Conservation (phyloP, 2,888 invertebrate species). For the Diloba caeruleocephala region DNA sequence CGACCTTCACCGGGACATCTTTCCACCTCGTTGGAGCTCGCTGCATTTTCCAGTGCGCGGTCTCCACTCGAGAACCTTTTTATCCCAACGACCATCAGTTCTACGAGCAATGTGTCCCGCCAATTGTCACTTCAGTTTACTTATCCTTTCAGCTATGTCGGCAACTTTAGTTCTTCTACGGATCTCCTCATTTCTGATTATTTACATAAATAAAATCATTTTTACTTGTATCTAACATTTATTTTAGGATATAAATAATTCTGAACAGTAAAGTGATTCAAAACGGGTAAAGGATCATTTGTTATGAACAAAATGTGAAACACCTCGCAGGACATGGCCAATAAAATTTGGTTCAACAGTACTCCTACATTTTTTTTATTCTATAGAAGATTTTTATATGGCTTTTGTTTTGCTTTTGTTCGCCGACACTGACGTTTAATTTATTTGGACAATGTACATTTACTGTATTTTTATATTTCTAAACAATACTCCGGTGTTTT, state of each 20-base stretch:
- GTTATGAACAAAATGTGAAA: not conserved
- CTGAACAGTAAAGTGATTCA: not conserved
- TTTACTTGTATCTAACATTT: too few relatives aligned
- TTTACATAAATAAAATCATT: too few relatives aligned
- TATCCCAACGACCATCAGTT: too few relatives aligned
- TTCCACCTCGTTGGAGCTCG: too few relatives aligned
- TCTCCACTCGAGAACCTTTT: too few relatives aligned
- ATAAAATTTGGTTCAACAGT: conserved; percentile 2
- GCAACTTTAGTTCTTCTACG: too few relatives aligned
- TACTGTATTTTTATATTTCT: conserved; percentile 32
- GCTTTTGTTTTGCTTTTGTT: conserved; percentile 38
- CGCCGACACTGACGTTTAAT: conserved; percentile 24
- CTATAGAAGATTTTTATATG: conserved; percentile 13
- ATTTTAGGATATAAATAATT: not conserved
- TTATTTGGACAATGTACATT: conserved; percentile 33
- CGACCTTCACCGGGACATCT: too few relatives aligned
- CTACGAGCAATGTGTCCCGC: too few relatives aligned
- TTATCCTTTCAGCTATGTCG: too few relatives aligned
- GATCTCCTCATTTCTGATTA: too few relatives aligned
- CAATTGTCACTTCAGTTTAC: too few relatives aligned
- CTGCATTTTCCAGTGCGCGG: too few relatives aligned
- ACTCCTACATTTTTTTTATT: conserved; percentile 14
- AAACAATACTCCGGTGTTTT: conserved; percentile 48
- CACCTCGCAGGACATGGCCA: not conserved
- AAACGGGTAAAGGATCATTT: not conserved